Evolutionary conservation across 1,140 invertebrate genomes (phyloP), one percentile per base, ranked within the genome.

Genomic region (Leptonema lineaticorne): DNA sequence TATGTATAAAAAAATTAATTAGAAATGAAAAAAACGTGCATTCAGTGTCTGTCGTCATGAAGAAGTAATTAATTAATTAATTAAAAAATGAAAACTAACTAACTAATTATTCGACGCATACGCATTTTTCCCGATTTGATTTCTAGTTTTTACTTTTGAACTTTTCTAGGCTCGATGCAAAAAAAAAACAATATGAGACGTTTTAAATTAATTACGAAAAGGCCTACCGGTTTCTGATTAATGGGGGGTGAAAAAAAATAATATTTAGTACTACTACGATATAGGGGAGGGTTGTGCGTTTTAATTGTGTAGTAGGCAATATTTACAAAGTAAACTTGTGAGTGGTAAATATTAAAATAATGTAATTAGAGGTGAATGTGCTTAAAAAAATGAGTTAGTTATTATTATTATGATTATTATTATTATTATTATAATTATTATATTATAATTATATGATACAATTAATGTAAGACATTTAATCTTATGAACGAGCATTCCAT

Each of bases 321-420:
- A 53, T 53, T 69, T 67, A 72, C 57, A 59, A 63, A 45, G 57
- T 41, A 56, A 72, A 69, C 22, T 57, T 72, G 63, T 72, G 68
- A 72, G 67, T 68, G 67, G 67, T 69, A n/a, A n/a, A n/a, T n/a
- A 60, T 24, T 57, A 63, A 63, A 67, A 69, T 41, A 67, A n/a
- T n/a, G n/a, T n/a, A n/a, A 18, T 68, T 73, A 73, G 71, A 69
- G 65, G 71, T 73, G 71, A 73, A 70, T 73, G 71, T 73, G 71
- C 71, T 73, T 73, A 69, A 60, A n/a, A n/a, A n/a, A 63, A 68
- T 73, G 65, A 66, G 63, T 69, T 73, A 73, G 71, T 65, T 67
- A 65, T 65, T 28, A 69, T 67, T 69, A n/a, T n/a, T n/a, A n/a
- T n/a, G n/a, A n/a, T n/a, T n/a, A n/a, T n/a, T n/a, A n/a, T n/a